These are phyloP conservation scores for Amphiprion ocellaris DNA, from an alignment of 2,113 vertebrate species.

Conservation along the genomic window DNA sequence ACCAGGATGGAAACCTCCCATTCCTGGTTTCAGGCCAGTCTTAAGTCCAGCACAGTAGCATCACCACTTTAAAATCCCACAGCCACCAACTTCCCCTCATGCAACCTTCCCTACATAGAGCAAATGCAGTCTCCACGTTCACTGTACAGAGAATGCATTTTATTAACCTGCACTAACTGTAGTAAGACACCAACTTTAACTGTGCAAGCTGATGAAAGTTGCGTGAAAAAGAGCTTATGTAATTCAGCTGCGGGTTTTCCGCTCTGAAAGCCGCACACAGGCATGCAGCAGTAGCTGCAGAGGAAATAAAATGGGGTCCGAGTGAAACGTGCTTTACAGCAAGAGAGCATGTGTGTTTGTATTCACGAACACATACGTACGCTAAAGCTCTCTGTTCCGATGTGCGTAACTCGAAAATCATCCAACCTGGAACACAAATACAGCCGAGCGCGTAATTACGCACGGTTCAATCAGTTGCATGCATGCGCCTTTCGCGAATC, in stretches of 20 bases:
- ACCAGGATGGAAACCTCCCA: neutral
- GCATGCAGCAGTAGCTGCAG: neutral
- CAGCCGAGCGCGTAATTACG: no score
- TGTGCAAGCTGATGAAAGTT: neutral
- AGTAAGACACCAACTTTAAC: neutral
- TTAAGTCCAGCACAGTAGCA: neutral
- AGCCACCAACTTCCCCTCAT: neutral
- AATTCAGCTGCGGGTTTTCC: neutral
- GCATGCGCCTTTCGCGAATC: neutral
- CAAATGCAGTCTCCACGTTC: no score
- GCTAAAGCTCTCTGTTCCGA: no score
- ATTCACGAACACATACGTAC: constrained; percentile 14
- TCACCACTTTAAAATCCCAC: constrained; percentile 4
- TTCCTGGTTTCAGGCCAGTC: neutral
- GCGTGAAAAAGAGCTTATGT: neutral
- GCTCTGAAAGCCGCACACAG: neutral
- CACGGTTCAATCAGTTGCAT: no score
- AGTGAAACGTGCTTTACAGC: constrained; percentile 27
- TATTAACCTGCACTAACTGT: no score
- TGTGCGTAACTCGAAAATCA: no score
- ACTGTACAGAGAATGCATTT: neutral
- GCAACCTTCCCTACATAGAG: neutral
- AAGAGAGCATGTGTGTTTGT: neutral
- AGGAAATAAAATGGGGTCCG: constrained; percentile 36
- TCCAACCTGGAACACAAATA: no score